Base-by-base conservation (phyloP, 1,140 invertebrate genomes). In the Pachyrhynchus sulphureomaculatus region DNA sequence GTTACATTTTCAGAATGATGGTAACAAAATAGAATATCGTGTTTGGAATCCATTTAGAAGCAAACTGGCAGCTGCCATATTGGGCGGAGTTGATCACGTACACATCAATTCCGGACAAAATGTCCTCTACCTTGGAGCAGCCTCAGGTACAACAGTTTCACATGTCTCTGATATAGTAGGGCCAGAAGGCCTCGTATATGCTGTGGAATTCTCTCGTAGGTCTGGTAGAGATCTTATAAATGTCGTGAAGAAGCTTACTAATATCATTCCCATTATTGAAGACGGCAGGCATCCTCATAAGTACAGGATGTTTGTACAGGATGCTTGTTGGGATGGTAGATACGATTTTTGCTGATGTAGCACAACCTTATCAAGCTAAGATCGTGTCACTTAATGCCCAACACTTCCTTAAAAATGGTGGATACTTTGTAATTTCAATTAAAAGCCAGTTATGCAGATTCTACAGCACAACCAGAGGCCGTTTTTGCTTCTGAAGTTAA, bases 391-490 rank as follows among this genome's bases (percentile, higher is more conserved):
- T 99, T 5, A 99, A 99, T 79, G 90, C 97, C 0, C 95, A 99
- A 66, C 86, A 96, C 76, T 99, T 95, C 78, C 82, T 99, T 3
- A 98, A 96, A 77, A 97, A 95, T 77, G 91, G 89, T 15, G 97
- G 97, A 26, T 91, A 98, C 73, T 96, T 96, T 75, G 95, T 99
- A 53, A 99, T 99, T 70, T 99, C 96, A 12, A 99, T 99, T 68
- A 99, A 99, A 89, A n/a, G 96, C 96, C 0, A 98, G 95, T 70
- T 99, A 96, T 79, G 97, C 99, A 76, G 97, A 99, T 76, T 97
- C 94, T 0, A 98, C 96, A 12, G 97, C 97, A 4, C 89, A 92
- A 72, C 92, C 97, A 0, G 96, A 98, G 79, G 93, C 94, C 45
- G 96, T 99, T n/a, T n/a, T n/a, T n/a, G n/a, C n/a, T n/a, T n/a